phyloP scores from a whole-genome alignment of 1,140 invertebrate species.

The Melanaphis sacchari region DNA sequence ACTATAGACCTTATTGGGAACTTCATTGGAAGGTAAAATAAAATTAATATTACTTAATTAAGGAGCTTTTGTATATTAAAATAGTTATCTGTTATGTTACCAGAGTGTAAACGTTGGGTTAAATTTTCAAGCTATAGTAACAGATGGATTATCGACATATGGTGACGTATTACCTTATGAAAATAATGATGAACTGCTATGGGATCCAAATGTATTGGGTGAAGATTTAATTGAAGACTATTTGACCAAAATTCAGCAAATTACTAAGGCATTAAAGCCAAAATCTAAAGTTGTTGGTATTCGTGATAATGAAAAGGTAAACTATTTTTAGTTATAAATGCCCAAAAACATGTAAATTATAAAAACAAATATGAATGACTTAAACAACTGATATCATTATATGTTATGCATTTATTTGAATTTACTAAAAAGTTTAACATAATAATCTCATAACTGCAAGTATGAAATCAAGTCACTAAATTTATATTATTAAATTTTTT shows the following conservation, averaged over 20 bases:
- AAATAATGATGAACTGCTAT: constrained; percentile 94
- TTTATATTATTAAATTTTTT: too few species aligned
- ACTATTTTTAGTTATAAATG: not conserved
- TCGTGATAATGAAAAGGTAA: constrained; percentile 66
- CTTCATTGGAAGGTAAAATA: constrained; percentile 76
- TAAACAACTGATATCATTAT: not conserved
- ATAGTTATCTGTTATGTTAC: constrained; percentile 66
- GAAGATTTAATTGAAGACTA: constrained; percentile 83
- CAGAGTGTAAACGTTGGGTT: constrained; percentile 93
- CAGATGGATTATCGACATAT: constrained; percentile 82
- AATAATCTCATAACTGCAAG: too few species aligned
- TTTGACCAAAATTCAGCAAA: constrained; percentile 72
- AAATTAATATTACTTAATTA: constrained; percentile 61
- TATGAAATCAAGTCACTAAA: too few species aligned
- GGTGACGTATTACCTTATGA: constrained; percentile 94
- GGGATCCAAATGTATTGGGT: constrained; percentile 83
- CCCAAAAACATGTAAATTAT: too few species aligned
- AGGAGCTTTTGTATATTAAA: not conserved
- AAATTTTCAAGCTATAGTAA: constrained; percentile 92
- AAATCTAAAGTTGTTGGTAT: constrained; percentile 64
- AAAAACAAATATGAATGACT: too few species aligned
- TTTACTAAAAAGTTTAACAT: too few species aligned
- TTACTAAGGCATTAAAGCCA: constrained; percentile 71
- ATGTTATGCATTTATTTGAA: not conserved
- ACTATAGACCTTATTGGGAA: constrained; percentile 65